A percentile compares a stretch with the other conserved stretches of the same genome.
Evolutionary conservation across 2,113 vertebrate genomes (phyloP).

Genomic region (Dicerorhinus sumatrensis): DNA sequence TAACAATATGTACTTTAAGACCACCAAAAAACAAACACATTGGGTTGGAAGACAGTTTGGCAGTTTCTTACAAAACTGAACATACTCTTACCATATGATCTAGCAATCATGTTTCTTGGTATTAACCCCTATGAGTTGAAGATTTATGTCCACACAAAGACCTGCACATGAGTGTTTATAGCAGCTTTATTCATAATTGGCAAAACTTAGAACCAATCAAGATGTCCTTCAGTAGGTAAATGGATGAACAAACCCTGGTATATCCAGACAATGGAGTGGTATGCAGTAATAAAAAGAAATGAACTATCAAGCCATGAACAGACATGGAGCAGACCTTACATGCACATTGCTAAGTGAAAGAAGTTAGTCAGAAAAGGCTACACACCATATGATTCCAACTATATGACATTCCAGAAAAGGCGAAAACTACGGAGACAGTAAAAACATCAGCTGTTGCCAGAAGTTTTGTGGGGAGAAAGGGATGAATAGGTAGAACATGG

Average conservation of each 20-base stretch:
- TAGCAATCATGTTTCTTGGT: neutral
- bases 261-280: neutral
- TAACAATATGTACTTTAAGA: neutral
- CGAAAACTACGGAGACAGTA: neutral
- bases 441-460: neutral
- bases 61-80: neutral
- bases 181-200: neutral
- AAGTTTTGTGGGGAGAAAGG: neutral
- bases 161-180: neutral
- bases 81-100: neutral
- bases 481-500: neutral
- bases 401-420: neutral
- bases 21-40: accelerated
- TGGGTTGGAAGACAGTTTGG: neutral
- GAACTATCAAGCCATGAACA: neutral
- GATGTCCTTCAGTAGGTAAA: neutral
- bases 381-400: neutral
- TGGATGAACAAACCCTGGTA: neutral
- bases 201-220: neutral
- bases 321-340: neutral
- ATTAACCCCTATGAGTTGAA: neutral
- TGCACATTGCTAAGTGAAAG: neutral
- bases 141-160: neutral
- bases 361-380: neutral
- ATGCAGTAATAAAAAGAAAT: neutral